A percentile compares a stretch with the other conserved stretches of the same genome.
These are phyloP conservation scores for Chrysolina oricalcia DNA, from an alignment of 2,888 invertebrate species.

Conservation along the genomic window DNA sequence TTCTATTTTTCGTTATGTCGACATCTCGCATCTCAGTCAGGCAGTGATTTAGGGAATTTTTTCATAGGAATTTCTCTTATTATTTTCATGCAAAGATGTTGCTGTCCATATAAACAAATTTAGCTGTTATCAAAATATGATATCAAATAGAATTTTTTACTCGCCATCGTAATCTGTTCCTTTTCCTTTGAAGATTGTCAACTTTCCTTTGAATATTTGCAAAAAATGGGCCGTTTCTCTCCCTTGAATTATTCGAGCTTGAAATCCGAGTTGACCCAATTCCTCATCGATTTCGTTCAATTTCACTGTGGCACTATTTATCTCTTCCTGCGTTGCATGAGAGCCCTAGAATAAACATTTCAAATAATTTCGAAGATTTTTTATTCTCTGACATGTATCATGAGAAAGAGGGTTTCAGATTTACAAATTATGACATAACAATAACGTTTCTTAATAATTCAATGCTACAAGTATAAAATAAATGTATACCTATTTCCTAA, in stretches of 20 bases:
- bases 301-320: constrained; percentile 80
- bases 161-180: constrained; percentile 80
- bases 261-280: constrained; percentile 72
- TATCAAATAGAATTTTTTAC: constrained; percentile 50
- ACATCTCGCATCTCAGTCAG: too few species aligned
- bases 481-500: too few species aligned
- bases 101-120: background rate
- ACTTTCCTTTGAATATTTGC: constrained; percentile 89
- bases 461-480: too few species aligned
- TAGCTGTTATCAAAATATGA: background rate
- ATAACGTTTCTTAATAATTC: too few species aligned
- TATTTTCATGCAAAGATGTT: too few species aligned
- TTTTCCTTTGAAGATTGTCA: constrained; percentile 83
- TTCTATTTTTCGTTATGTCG: too few species aligned
- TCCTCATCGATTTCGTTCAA: constrained; percentile 76
- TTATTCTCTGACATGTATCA: too few species aligned
- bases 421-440: too few species aligned
- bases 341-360: constrained; percentile 76
- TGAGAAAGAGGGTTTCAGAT: too few species aligned
- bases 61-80: too few species aligned
- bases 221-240: constrained; percentile 94
- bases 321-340: constrained; percentile 84
- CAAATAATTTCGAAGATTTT: background rate
- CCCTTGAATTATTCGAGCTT: constrained; percentile 88
- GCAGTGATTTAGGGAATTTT: too few species aligned